Evolutionary conservation across 2,797 vertebrate species (phyloP), one percentile per base, ranked within the genome.

Genomic region (Echeneis naucrates): DNA sequence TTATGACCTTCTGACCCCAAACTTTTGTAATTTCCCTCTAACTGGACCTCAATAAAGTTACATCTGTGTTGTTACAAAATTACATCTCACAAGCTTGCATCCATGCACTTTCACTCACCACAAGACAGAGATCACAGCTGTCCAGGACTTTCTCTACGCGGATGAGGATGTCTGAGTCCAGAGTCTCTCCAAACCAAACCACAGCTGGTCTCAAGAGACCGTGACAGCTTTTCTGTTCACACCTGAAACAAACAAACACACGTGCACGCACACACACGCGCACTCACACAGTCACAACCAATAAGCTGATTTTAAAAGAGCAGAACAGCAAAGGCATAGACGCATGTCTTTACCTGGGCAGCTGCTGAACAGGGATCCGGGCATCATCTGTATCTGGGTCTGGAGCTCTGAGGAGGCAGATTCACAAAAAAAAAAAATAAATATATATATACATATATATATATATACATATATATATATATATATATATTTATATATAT

Each of bases 121-220:
- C 96, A 6, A 99, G 93, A 78, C 98, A 99, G 61, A 99, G 94
- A 90, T 99, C 98, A 75, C 98, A 99, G 61, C 88, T 92, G 45
- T 96, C 93, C 62, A 99, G 92, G 78, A 95, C 96, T 72, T 88
- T 86, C 86, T 98, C 96, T n/a, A 96, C 97, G 0, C 80, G 63
- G 0, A 82, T 92, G 70, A 99, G 92, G 67, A 97, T 16, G 8
- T 93, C 87, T 0, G 97, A 92, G 84, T 99, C 95, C 88, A 99
- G 93, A 50, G 95, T 94, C 83, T 99, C 98, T 19, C 98, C 98
- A 70, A 99, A 99, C 98, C 98, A 99, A 47, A 99, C 96, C 0
- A 99, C 97, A 0, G 97, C 95, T 56, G 98, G 98, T 48, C 98
- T 95, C 74, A 99, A 92, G 53, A 98, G 95, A 48, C 96, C 98